Evolutionary conservation across 2,797 vertebrate genomes (phyloP).

Genomic region (Halcyon badia): DNA sequence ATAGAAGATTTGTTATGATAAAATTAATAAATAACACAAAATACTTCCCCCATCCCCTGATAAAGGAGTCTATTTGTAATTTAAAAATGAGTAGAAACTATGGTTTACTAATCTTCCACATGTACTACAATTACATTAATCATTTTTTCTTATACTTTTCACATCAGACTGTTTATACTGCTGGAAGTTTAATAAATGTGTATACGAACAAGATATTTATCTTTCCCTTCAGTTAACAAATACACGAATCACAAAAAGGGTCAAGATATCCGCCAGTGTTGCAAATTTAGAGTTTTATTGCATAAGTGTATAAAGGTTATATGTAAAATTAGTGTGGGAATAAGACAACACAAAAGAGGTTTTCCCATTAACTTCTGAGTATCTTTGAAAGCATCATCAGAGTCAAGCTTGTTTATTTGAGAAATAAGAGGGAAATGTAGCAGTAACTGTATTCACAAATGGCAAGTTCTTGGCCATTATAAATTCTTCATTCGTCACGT

Average conservation of each 20-base stretch:
- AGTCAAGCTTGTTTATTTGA: constrained; percentile 31
- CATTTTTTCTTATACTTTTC: background rate
- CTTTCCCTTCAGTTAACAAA: background rate
- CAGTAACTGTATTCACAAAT: background rate
- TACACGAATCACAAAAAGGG: background rate
- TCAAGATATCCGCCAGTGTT: background rate
- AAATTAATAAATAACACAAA: background rate
- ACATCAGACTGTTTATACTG: background rate
- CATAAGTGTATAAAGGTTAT: background rate
- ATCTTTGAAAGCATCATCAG: background rate
- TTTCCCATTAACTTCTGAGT: constrained; percentile 5
- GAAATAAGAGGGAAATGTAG: background rate
- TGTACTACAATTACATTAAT: background rate
- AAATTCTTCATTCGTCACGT: background rate
- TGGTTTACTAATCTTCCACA: background rate
- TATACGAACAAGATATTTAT: background rate
- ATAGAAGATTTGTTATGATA: background rate
- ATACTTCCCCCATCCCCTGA: background rate
- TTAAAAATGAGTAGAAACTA: background rate
- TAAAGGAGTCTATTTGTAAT: background rate
- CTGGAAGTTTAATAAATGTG: background rate
- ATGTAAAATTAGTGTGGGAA: constrained; percentile 31
- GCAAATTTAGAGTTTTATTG: background rate
- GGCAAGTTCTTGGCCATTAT: background rate
- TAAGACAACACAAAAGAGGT: background rate